Conservation (phyloP, 2,888 invertebrate genomes). For the Nycteola revayana region DNA sequence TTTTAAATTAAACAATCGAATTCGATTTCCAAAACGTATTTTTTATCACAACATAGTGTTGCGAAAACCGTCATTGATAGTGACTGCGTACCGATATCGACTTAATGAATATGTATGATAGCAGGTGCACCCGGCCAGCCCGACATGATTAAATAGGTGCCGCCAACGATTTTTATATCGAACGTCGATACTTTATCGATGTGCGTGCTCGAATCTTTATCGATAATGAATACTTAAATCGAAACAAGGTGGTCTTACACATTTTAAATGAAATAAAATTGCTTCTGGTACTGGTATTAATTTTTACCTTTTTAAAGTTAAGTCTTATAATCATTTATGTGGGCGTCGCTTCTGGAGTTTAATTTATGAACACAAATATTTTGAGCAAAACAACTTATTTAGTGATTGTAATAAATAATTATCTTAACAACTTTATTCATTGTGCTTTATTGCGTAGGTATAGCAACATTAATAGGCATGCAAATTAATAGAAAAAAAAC, state of each 20-base stretch:
- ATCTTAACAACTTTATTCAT: too few relatives aligned
- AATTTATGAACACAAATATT: constrained; percentile 26
- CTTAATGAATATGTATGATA: constrained; percentile 77
- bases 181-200: constrained; percentile 57
- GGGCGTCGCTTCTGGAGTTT: constrained; percentile 25
- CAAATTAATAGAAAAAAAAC: too few relatives aligned
- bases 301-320: constrained; percentile 24
- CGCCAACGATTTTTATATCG: constrained; percentile 70
- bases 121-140: constrained; percentile 59
- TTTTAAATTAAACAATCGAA: constrained; percentile 29
- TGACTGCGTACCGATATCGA: constrained; percentile 61
- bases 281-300: constrained; percentile 14
- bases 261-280: constrained; percentile 27
- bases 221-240: constrained; percentile 41
- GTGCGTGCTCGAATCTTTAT: constrained; percentile 46
- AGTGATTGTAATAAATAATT: constrained; percentile 26
- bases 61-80: constrained; percentile 68
- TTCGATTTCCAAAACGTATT: constrained; percentile 32
- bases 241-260: constrained; percentile 35
- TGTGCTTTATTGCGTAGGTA: too few relatives aligned
- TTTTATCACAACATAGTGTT: constrained; percentile 37
- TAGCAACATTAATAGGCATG: too few relatives aligned
- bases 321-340: constrained; percentile 26
- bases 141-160: constrained; percentile 74
- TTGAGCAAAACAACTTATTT: constrained; percentile 21